Evolutionary conservation across 2,113 vertebrate species (phyloP).

Genomic region (Myrmecobius fasciatus): DNA sequence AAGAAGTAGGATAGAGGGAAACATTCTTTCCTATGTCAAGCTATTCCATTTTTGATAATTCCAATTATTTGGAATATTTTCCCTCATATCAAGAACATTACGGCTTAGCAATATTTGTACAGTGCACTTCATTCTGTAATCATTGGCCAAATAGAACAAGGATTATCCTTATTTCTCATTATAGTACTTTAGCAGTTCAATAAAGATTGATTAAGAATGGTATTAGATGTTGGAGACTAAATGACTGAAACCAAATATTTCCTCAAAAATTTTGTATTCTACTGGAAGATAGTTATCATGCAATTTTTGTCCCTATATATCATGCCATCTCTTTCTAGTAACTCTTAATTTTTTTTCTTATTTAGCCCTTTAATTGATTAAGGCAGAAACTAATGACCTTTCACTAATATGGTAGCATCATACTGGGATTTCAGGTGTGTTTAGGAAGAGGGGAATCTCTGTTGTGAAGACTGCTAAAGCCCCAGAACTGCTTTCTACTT

Average conservation of each 20-base stretch:
- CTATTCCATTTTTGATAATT: neutral
- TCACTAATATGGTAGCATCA: neutral
- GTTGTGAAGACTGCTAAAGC: neutral
- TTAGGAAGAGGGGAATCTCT: neutral
- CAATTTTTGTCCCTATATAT: neutral
- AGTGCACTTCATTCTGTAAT: neutral
- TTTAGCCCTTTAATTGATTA: neutral
- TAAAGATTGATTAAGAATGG: neutral
- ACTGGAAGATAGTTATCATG: neutral
- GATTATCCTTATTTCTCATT: neutral
- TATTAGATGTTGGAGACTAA: neutral
- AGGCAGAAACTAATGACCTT: neutral
- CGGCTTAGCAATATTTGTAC: accelerated
- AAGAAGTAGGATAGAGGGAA: neutral
- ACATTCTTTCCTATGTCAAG: neutral
- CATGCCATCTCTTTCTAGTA: neutral
- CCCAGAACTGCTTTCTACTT: too few relatives aligned
- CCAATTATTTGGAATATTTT: neutral
- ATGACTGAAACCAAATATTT: neutral
- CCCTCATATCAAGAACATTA: neutral
- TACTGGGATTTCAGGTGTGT: neutral
- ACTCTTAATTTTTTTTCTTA: neutral
- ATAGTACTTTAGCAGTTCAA: neutral
- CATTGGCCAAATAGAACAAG: neutral
- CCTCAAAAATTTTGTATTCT: neutral